Evolutionary conservation across 2,888 invertebrate genomes (phyloP).

Genomic region (Ischnus inquisitorius): DNA sequence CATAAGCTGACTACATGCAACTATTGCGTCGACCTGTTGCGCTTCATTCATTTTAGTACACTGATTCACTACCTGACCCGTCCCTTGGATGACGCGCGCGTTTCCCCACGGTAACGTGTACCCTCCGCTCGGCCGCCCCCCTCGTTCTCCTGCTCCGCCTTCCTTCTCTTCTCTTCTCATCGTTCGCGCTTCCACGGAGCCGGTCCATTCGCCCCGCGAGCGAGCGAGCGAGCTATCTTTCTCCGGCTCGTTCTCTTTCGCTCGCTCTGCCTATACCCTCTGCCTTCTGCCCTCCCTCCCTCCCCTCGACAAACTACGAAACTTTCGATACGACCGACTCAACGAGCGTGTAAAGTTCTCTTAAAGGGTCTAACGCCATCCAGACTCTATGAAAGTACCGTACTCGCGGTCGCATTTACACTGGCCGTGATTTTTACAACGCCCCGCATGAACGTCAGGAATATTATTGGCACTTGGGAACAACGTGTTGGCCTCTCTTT

Average conservation of each 20-base stretch:
- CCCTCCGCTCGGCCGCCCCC: background rate
- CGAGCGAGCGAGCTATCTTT: background rate
- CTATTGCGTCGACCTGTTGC: constrained; percentile 80
- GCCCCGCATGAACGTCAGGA: background rate
- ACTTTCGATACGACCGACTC: constrained; percentile 72
- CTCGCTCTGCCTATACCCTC: constrained; percentile 31
- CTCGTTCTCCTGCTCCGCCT: constrained; percentile 2
- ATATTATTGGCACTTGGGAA: background rate
- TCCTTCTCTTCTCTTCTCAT: constrained; percentile 2
- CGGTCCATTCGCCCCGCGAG: constrained; percentile 46
- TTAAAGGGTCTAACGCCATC: constrained; percentile 45
- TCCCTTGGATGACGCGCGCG: constrained; percentile 73
- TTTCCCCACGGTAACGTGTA: constrained; percentile 55
- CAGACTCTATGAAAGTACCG: constrained; percentile 23
- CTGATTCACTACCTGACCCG: constrained; percentile 79
- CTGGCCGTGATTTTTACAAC: background rate
- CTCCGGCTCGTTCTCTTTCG: constrained; percentile 20
- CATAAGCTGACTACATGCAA: constrained; percentile 76
- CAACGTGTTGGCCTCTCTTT: background rate
- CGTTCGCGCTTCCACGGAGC: constrained; percentile 52
- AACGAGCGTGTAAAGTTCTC: constrained; percentile 65
- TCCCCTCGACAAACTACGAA: constrained; percentile 68
- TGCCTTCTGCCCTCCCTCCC: constrained; percentile 19
- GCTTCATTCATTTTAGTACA: constrained; percentile 81
- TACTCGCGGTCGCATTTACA: background rate